Conservation (phyloP, 2,888 invertebrate genomes). For the Hyalella azteca region DNA sequence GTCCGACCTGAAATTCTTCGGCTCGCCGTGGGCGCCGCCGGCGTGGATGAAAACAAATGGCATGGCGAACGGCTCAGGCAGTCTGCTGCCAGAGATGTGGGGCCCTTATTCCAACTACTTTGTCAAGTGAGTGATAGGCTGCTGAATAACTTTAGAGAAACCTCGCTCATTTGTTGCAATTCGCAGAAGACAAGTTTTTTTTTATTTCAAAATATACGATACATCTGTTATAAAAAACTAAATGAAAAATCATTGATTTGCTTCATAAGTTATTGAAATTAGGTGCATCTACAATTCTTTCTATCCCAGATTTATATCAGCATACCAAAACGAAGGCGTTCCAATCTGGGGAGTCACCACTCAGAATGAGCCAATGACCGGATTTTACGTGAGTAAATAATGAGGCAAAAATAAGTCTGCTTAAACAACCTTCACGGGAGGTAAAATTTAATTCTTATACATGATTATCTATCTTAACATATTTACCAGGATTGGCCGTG, state of each 20-base stretch:
- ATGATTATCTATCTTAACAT: not conserved
- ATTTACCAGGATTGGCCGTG: constrained; percentile 66
- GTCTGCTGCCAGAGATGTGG: constrained; percentile 68
- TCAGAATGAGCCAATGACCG: constrained; percentile 83
- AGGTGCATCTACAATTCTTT: too few species aligned
- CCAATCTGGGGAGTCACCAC: constrained; percentile 81
- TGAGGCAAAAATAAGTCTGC: too few species aligned
- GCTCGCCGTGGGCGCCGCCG: constrained; percentile 68
- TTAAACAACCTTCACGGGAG: too few species aligned
- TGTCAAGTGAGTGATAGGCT: constrained; percentile 70
- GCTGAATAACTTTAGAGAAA: too few species aligned
- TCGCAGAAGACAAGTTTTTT: too few species aligned
- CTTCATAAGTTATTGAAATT: too few species aligned
- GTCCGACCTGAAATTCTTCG: constrained; percentile 64
- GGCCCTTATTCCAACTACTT: constrained; percentile 83
- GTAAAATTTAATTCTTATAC: too few species aligned
- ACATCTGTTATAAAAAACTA: too few species aligned
- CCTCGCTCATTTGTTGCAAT: too few species aligned
- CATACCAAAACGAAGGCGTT: constrained; percentile 58
- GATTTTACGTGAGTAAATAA: constrained; percentile 62
- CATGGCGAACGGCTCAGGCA: constrained; percentile 65
- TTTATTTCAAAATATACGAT: too few species aligned
- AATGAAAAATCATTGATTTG: too few species aligned
- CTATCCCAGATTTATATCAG: constrained; percentile 46
- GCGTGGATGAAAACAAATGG: constrained; percentile 68